Percentiles rank a stretch among this genome's conserved stretches.
phyloP scores from a whole-genome alignment of 1,140 invertebrate species.

The silkworm (Bombyx mori) region ASM3026992v2 NC_085133.1:308501-309000 shows the following conservation, averaged over 20 bases:
- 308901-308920: too few species aligned
- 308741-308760: neutral
- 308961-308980: too few species aligned
- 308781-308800: neutral
- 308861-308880: too few species aligned
- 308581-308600: conserved; percentile 46
- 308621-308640: conserved; percentile 49
- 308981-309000: too few species aligned
- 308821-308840: too few species aligned
- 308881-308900: too few species aligned
- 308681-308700: conserved; percentile 37
- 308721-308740: neutral
- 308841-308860: too few species aligned
- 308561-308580: conserved; percentile 40
- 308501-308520: neutral
- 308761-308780: neutral
- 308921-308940: too few species aligned
- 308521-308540: conserved; percentile 10
- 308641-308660: conserved; percentile 50
- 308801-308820: neutral
- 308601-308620: conserved; percentile 50
- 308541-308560: conserved; percentile 27
- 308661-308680: conserved; percentile 21
- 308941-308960: too few species aligned
- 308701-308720: conserved; percentile 8